Conservation (phyloP, 2,113 vertebrate genomes). For the Accipiter cooperii region DNA sequence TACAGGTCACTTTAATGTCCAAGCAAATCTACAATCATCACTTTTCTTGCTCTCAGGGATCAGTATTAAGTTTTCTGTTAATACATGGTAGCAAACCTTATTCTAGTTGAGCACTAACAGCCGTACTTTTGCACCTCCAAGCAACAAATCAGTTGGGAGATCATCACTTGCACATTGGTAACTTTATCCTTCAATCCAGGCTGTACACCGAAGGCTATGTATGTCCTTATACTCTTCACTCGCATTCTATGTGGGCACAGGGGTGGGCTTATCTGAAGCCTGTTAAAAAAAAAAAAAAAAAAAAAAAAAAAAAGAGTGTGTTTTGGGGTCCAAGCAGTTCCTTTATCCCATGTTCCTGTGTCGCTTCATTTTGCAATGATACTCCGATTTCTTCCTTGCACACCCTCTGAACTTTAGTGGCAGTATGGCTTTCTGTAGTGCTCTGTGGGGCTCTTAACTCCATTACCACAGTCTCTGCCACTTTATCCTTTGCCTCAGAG, state of each 20-base stretch:
- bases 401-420: not conserved
- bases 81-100: not conserved
- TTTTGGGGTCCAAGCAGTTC: not conserved
- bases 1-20: not conserved
- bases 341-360: not conserved
- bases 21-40: not conserved
- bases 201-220: not conserved
- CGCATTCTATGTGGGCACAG: not conserved
- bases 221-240: not conserved
- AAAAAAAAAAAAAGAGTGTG: not conserved
- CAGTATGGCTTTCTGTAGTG: not conserved
- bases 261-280: not conserved
- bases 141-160: not conserved
- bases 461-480: not conserved
- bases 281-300: not conserved
- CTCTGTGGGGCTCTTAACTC: not conserved
- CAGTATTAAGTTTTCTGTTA: not conserved
- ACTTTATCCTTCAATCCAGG: not conserved
- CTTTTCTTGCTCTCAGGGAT: not conserved
- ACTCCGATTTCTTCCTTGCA: not conserved
- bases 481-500: not conserved
- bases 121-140: not conserved
- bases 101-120: not conserved
- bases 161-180: not conserved
- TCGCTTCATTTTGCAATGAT: not conserved